Evolutionary conservation across 2,888 invertebrate genomes (phyloP), one percentile per base, ranked within the genome.

Genomic region (Thecophora atra): DNA sequence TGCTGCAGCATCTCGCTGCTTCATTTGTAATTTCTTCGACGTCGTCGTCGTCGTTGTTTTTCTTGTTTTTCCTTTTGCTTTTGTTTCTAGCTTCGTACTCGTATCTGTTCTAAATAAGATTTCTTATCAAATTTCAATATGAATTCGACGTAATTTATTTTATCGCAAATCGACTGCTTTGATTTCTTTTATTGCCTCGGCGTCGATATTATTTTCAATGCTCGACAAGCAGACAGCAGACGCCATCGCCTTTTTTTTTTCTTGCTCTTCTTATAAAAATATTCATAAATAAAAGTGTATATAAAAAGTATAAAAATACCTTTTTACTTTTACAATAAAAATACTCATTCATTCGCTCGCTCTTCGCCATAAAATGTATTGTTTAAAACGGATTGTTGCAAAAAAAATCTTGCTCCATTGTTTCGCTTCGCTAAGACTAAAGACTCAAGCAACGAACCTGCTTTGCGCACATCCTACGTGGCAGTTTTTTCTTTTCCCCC

Each of bases 121-220:
- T 70, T 52, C 70, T 70, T 70, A 70, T 70, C 63, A 52, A 63
- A 70, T 70, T 63, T 62, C 69, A 69, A 69, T 62, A 37, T 47
- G 51, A 63, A 70, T 70, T 30, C 63, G 24, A 63, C 63, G 70
- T 70, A 63, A 63, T 70, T 70, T 62, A 52, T 70, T 63, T 62
- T 62, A 51, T 52, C 51, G 52, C 24, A 21, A 30, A 37, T 67
- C 70, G 52, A 44, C 47, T 64, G 44, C 28, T 44, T 21, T 24
- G 42, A 42, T 24, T 63, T 42, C 37, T 63, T 42, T 42, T 19
- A 63, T 63, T 63, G 42, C 63, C 21, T 28, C 15, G 28, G n/a
- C 17, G 26, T 15, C 3, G 52, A 63, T 42, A 24, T 54, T 6
- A 54, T 54, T 54, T 21, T 21, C 15, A 11, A 54, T 37, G 6